Evolutionary conservation across 1,140 invertebrate species (phyloP).

Genomic region (Heliconius melpomene): DNA sequence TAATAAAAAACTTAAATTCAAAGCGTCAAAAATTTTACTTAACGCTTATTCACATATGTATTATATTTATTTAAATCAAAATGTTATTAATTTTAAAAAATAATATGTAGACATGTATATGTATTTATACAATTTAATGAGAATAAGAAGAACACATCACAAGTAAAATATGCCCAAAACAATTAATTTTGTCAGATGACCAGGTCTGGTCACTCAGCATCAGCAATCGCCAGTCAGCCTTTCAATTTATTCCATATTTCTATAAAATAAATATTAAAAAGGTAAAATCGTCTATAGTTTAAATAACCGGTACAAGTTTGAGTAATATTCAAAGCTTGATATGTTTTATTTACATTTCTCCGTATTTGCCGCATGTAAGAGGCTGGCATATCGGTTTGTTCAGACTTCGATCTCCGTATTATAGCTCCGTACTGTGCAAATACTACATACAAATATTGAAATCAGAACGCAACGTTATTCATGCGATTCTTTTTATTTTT

Average conservation of each 20-base stretch:
- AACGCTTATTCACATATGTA: too few species aligned
- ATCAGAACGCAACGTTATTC: constrained; percentile 55
- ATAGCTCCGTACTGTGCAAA: constrained; percentile 55
- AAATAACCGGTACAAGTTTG: constrained; percentile 15
- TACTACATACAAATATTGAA: constrained; percentile 58
- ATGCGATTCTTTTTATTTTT: constrained; percentile 52
- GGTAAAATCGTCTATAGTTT: constrained; percentile 9
- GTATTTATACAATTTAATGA: too few species aligned
- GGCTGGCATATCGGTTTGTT: constrained; percentile 44
- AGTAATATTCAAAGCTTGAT: constrained; percentile 26
- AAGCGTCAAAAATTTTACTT: neutral
- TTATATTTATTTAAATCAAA: too few species aligned
- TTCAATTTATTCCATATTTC: neutral
- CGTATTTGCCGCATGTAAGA: constrained; percentile 47
- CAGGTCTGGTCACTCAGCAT: neutral
- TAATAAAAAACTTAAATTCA: too few species aligned
- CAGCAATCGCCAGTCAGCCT: neutral
- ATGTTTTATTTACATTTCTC: constrained; percentile 56
- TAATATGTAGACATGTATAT: too few species aligned
- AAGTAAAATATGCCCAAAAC: too few species aligned
- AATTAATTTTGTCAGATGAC: too few species aligned
- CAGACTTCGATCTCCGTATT: constrained; percentile 47
- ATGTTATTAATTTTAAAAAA: too few species aligned
- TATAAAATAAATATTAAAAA: constrained; percentile 2
- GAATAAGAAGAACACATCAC: too few species aligned